Percentiles rank a stretch among this genome's conserved stretches.
phyloP scores from a whole-genome alignment of 2,888 invertebrate genomes.

The Erebia epiphron region DNA sequence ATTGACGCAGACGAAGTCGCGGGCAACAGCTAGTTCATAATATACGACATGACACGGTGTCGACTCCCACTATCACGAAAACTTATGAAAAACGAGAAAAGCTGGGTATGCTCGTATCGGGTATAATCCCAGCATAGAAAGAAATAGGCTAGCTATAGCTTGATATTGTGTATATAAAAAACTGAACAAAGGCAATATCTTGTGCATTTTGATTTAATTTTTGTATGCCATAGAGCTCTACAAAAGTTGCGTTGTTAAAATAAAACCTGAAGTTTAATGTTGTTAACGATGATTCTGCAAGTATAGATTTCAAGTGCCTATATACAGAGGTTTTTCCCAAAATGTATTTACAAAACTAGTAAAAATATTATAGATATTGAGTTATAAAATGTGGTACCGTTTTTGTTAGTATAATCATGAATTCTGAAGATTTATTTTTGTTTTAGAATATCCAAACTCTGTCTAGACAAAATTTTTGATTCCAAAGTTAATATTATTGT shows the following conservation, averaged over 20 bases:
- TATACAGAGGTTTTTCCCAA: not conserved
- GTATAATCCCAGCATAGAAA: constrained; percentile 43
- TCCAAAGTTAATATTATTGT: not conserved
- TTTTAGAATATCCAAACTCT: not conserved
- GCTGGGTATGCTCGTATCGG: constrained; percentile 37
- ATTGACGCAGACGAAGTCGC: too few species aligned
- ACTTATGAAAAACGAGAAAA: constrained; percentile 71
- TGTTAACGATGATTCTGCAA: not conserved
- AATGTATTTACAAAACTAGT: not conserved
- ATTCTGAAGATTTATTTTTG: not conserved
- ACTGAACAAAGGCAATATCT: not conserved
- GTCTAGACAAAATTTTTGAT: not conserved
- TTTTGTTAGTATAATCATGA: not conserved
- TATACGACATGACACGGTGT: constrained; percentile 42
- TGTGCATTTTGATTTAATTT: not conserved
- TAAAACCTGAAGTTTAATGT: not conserved
- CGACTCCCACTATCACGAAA: constrained; percentile 61
- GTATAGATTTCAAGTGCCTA: not conserved
- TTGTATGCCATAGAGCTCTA: not conserved
- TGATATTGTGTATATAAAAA: not conserved
- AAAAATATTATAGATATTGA: not conserved
- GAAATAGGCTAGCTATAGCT: constrained; percentile 38
- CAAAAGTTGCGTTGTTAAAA: not conserved
- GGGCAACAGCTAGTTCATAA: too few species aligned
- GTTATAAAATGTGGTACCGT: not conserved